Evolutionary conservation across 2,888 invertebrate species (phyloP).

Genomic region (Drosophila subquinaria): DNA sequence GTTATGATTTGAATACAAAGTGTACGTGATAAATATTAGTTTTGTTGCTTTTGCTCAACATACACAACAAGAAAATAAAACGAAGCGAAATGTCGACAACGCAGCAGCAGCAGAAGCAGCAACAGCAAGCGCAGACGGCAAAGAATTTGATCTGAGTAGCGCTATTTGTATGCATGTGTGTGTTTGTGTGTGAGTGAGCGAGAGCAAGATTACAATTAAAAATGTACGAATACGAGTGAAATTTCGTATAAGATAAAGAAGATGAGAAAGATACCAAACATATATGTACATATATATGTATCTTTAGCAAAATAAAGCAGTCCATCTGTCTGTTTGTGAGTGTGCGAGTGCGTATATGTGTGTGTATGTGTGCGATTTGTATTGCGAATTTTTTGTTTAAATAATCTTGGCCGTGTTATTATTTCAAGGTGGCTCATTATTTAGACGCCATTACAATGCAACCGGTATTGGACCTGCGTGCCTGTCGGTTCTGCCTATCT

Average conservation of each 20-base stretch:
- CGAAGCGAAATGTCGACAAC: constrained; percentile 69
- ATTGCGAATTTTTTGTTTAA: constrained; percentile 71
- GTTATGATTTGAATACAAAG: constrained; percentile 65
- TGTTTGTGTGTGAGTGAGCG: constrained; percentile 41
- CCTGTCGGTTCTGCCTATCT: constrained; percentile 27
- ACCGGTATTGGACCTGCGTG: constrained; percentile 68
- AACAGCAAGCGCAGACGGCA: constrained; percentile 56
- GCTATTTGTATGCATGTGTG: constrained; percentile 58
- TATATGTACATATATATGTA: constrained; percentile 26
- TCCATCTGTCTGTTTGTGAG: constrained; percentile 25
- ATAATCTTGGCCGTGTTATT: constrained; percentile 75
- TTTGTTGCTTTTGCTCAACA: constrained; percentile 35
- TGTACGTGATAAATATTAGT: constrained; percentile 58
- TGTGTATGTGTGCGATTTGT: constrained; percentile 26
- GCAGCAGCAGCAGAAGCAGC: constrained; percentile 65
- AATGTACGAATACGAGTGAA: constrained; percentile 66
- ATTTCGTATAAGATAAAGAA: constrained; percentile 72
- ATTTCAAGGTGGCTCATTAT: constrained; percentile 77
- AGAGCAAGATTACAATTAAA: constrained; percentile 67
- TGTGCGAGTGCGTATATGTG: constrained; percentile 21
- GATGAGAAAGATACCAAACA: constrained; percentile 67
- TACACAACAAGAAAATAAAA: constrained; percentile 58
- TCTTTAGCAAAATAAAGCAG: constrained; percentile 21
- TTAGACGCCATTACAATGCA: constrained; percentile 76
- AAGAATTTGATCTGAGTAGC: constrained; percentile 77